Base-by-base conservation (phyloP, 2,797 vertebrate species). In the Hirundo rustica region DNA sequence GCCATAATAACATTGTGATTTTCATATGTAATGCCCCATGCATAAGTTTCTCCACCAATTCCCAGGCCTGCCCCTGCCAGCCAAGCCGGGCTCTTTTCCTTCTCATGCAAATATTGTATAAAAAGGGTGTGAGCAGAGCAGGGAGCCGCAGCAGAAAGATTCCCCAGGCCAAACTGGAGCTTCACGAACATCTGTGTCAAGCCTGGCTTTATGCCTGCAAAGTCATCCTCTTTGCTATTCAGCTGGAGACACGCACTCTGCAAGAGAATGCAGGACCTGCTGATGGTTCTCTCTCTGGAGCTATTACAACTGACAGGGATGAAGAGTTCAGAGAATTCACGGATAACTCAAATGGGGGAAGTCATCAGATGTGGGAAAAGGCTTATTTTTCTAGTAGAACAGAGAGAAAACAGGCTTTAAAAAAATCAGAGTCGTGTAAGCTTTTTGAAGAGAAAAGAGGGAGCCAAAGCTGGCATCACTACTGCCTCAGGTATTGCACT, bases 11-110 rank as follows among this genome's bases (percentile, higher is more conserved):
- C 61, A 72, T 65, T 8, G 13, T 70, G 20, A 96, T 96, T 96
- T 97, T 94, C 95, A 96, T 96, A 93, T 40, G 70, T 79, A 96
- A 95, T 92, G 81, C 88, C 62, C 89, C 51, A 67, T 94, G 73
- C 44, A 73, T 55, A 64, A 93, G 65, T 88, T 95, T 91, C 79
- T 85, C 66, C 76, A 67, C 60, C 47, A 44, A 67, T 95, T 97
- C 94, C 85, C 95, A 96, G 83, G 62, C 88, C 38, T 90, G 91
- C 11, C 30, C 32, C 75, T 89, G 66, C 86, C 92, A 95, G 88
- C 53, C 76, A 53, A 81, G 40, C 62, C 4, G 3, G 42, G 55
- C 38, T 84, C 38, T 73, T 73, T 86, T 68, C 66, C 73, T 64
- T 36, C 73, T 78, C 80, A 95, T 86, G 87, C 82, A 95, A 95